A percentile compares a stretch with the other conserved stretches of the same genome.
Conservation (phyloP, 2,888 invertebrate genomes). For the Calameuta filiformis region DNA sequence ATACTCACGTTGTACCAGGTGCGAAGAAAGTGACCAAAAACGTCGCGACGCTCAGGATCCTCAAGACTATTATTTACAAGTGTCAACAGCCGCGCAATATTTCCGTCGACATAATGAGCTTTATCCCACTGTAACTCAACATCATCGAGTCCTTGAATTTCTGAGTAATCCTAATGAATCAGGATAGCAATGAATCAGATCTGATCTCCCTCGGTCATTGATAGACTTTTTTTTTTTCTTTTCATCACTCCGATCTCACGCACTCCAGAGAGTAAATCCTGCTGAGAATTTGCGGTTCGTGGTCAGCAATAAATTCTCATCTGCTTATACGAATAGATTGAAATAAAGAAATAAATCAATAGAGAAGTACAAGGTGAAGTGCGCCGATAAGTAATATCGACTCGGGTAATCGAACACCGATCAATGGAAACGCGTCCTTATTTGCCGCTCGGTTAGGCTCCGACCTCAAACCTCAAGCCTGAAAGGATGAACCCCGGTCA, state of each 20-base stretch:
- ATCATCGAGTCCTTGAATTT: not conserved
- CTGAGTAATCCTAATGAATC: not conserved
- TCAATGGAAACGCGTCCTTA: not conserved
- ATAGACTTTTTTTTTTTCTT: not conserved
- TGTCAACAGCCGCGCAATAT: not conserved
- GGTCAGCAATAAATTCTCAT: not conserved
- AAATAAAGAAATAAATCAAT: not conserved
- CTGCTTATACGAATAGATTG: not conserved
- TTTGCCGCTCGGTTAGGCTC: not conserved
- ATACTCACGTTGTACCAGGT: not conserved
- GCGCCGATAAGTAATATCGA: not conserved
- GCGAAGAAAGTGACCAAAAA: not conserved
- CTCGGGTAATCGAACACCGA: not conserved
- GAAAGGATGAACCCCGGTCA: not conserved
- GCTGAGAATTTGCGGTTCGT: not conserved
- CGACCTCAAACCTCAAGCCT: not conserved
- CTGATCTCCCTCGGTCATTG: not conserved
- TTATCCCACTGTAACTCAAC: not conserved
- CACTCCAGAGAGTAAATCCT: not conserved
- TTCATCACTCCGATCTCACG: not conserved
- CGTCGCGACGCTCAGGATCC: not conserved
- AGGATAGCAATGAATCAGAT: not conserved
- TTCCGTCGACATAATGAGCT: not conserved
- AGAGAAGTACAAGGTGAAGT: not conserved
- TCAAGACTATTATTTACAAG: not conserved